These are phyloP conservation scores for Nomada goodeniana DNA, from an alignment of 2,888 invertebrate species.

Conservation along the genomic window DNA sequence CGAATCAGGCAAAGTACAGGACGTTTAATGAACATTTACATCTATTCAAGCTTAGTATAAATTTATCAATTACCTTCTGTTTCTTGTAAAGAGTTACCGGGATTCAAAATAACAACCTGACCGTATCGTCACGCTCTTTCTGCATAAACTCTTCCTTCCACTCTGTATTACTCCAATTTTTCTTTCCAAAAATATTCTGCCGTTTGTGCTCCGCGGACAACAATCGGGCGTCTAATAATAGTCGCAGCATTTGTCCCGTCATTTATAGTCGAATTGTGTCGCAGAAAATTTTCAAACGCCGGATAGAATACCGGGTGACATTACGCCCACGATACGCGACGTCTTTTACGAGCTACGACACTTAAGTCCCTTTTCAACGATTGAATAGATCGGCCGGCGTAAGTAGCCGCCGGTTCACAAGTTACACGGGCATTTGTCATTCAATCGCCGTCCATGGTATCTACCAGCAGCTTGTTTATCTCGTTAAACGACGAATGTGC, in stretches of 20 bases:
- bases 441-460: constrained; percentile 68
- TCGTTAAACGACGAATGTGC: constrained; percentile 53
- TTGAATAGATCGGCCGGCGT: neutral
- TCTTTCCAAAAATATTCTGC: constrained; percentile 8
- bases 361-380: constrained; percentile 16
- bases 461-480: constrained; percentile 61
- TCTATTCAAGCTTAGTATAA: too few relatives aligned
- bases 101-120: too few relatives aligned
- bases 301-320: neutral
- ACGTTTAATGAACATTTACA: too few relatives aligned
- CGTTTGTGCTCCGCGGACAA: neutral
- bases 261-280: neutral
- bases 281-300: neutral
- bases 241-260: neutral
- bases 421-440: constrained; percentile 74
- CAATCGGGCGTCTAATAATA: constrained; percentile 16
- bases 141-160: neutral
- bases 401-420: constrained; percentile 66
- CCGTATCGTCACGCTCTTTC: too few relatives aligned
- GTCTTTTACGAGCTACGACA: too few relatives aligned
- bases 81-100: too few relatives aligned
- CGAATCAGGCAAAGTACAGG: too few relatives aligned
- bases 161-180: neutral
- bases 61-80: too few relatives aligned
- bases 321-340: neutral